phyloP scores from a whole-genome alignment of 2,797 vertebrate species.

The Apogon hyalosoma region DNA sequence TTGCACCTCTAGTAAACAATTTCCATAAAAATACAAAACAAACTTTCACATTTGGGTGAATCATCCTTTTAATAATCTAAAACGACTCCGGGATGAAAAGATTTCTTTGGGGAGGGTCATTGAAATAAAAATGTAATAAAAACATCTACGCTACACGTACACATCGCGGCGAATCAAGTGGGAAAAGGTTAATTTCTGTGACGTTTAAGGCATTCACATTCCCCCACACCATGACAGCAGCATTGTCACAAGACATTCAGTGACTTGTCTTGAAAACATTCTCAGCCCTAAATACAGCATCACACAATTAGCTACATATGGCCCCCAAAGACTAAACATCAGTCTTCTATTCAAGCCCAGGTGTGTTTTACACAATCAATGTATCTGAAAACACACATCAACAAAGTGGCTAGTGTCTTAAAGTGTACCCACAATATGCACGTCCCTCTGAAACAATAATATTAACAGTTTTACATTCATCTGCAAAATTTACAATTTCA shows the following conservation, averaged over 20 bases:
- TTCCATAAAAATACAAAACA: slow-evolving; percentile 23
- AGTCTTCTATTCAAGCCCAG: slow-evolving; percentile 29
- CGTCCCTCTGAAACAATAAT: slow-evolving; percentile 43
- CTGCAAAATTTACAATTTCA: slow-evolving; percentile 48
- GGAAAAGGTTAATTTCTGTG: slow-evolving; percentile 38
- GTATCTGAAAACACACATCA: slow-evolving; percentile 50
- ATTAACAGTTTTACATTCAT: slow-evolving; percentile 65
- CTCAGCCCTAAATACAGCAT: slow-evolving; percentile 47
- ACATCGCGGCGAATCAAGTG: slow-evolving; percentile 29
- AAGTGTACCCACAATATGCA: slow-evolving; percentile 51
- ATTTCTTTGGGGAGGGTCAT: slow-evolving; percentile 16
- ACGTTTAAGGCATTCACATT: slow-evolving; percentile 63
- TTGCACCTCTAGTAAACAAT: slow-evolving; percentile 10
- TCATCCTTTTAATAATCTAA: slow-evolving; percentile 58
- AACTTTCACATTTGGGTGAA: slow-evolving; percentile 28
- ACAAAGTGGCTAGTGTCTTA: slow-evolving; percentile 72
- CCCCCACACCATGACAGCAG: slow-evolving; percentile 56
- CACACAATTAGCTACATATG: slow-evolving; percentile 56
- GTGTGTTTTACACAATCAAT: slow-evolving; percentile 52
- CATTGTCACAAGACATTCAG: slow-evolving; percentile 53
- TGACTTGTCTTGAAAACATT: slow-evolving; percentile 53
- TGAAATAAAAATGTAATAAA: slow-evolving; percentile 56
- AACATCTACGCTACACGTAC: slow-evolving; percentile 46
- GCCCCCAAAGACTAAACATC: slow-evolving; percentile 49
- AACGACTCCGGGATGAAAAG: slow-evolving; percentile 61